Conservation (phyloP, 2,888 invertebrate species). For the Thereva unica region DNA sequence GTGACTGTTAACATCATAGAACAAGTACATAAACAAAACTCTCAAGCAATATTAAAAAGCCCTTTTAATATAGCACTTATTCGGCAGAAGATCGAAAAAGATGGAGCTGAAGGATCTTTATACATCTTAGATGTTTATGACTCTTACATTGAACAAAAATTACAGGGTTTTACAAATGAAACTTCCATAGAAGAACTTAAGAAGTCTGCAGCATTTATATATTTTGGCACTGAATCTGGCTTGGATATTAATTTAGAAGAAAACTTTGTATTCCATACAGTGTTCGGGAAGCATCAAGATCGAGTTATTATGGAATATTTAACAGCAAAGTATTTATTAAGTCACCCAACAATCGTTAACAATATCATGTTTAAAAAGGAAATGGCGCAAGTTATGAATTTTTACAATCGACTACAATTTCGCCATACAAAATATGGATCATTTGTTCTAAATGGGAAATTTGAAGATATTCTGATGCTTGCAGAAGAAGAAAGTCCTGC, state of each 20-base stretch:
- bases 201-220: constrained; percentile 2
- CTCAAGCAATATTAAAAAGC: neutral
- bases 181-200: neutral
- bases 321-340: constrained; percentile 1
- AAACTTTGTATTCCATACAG: neutral
- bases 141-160: constrained; percentile 1
- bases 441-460: constrained; percentile 9
- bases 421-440: constrained; percentile 9
- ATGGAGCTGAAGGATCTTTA: neutral
- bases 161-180: neutral
- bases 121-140: constrained; percentile 9
- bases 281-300: constrained; percentile 1
- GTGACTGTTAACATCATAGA: neutral
- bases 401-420: constrained; percentile 1
- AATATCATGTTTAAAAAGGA: neutral
- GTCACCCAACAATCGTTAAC: constrained; percentile 2
- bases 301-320: constrained; percentile 9
- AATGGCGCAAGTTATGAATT: constrained; percentile 1
- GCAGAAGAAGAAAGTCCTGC: neutral
- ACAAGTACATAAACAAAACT: neutral
- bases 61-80: neutral
- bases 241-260: neutral
- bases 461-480: constrained; percentile 5
- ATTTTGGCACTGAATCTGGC: neutral
- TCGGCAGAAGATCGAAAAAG: neutral